Base-by-base conservation (phyloP, 2,888 invertebrate species). In the Plagiodera versicolora region DNA sequence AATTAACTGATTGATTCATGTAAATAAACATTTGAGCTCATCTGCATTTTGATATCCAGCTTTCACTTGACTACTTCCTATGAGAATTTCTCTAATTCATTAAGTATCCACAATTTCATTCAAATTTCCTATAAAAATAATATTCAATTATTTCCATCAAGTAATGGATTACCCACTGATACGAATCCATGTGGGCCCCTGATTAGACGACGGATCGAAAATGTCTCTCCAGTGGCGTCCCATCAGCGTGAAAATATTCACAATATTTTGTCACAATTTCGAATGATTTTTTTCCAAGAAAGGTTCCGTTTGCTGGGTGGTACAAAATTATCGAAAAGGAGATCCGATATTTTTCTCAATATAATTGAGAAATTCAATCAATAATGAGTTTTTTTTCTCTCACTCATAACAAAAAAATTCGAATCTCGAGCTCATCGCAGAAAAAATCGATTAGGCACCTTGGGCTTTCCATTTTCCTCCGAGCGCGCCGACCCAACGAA, bases 131-230 rank as follows among this genome's bases (percentile, higher is more conserved):
- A 39, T 39, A 24, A n/a, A n/a, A 24, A 24, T 24, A 5, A 24
- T 24, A 24, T 24, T 24, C 24, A 24, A 14, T n/a, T 39, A 39
- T 39, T 11, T 39, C 14, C 39, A 14, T 14, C 39, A 14, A 14
- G 39, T 39, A 39, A 39, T 39, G 39, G 39, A 39, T 39, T 39
- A 39, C n/a, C n/a, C n/a, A n/a, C 39, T 39, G 39, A 39, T 39
- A 39, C 14, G 14, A 6, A 39, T 39, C 14, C 39, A 39, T 39
- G 39, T 39, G 39, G 39, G 39, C 39, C 39, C 14, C 39, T 14
- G 39, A 39, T 39, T 39, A 39, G 39, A 39, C 39, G 39, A 11
- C 39, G 14, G 6, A 14, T 39, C 39, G 14, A 39, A 39, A 3
- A 2, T 3, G 39, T 14, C 39, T 14, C 39, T 14, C 14, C 39